A percentile compares a stretch with the other conserved stretches of the same genome.
phyloP scores from a whole-genome alignment of 2,888 invertebrate genomes.

The Synanthedon vespiformis region DNA sequence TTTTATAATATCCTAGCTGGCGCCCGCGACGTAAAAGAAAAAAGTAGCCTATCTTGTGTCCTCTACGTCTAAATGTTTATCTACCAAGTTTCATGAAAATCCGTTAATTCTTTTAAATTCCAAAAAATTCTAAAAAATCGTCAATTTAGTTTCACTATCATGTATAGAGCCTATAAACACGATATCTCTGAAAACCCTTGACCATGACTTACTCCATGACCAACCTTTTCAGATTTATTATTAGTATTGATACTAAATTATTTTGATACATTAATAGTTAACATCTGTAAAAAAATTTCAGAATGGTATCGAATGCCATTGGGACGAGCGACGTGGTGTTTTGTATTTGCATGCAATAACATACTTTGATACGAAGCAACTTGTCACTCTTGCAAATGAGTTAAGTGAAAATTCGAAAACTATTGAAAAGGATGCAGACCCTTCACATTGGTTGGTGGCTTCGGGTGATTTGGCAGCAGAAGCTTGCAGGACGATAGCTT shows the following conservation, averaged over 20 bases:
- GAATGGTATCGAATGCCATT: constrained; percentile 72
- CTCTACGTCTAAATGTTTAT: no score
- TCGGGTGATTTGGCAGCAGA: constrained; percentile 57
- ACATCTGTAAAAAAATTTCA: constrained; percentile 17
- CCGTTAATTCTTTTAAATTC: no score
- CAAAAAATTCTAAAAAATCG: no score
- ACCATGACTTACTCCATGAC: no score
- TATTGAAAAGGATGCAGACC: constrained; percentile 50
- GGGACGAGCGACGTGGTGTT: constrained; percentile 61
- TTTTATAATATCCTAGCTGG: no score
- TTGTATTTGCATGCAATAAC: constrained; percentile 69
- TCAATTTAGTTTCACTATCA: no score
- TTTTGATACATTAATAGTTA: not conserved
- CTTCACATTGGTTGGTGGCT: constrained; percentile 74
- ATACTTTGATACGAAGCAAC: constrained; percentile 45
- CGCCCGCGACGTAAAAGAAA: no score
- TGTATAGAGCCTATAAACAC: no score
- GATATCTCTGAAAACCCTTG: no score
- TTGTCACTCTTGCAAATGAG: constrained; percentile 33
- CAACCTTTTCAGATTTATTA: no score
- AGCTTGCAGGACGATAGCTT: constrained; percentile 76
- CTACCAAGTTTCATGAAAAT: no score
- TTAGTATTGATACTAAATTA: not conserved
- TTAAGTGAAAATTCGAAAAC: constrained; percentile 43
- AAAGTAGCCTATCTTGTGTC: no score